phyloP scores from a whole-genome alignment of 2,113 vertebrate species.

The Hypocryptadius cinnamomeus region DNA sequence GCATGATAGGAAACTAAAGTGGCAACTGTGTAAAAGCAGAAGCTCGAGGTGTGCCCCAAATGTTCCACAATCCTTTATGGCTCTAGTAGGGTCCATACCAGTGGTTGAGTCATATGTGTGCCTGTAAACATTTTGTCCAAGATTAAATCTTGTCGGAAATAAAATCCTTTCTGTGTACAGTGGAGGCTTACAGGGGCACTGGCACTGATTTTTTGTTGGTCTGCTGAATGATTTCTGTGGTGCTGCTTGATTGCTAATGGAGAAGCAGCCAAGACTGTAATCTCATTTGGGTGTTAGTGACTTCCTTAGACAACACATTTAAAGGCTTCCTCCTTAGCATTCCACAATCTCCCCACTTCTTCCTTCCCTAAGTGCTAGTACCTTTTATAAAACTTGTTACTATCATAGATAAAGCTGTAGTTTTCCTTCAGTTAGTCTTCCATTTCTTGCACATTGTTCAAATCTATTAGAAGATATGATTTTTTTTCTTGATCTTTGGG shows the following conservation, averaged over 20 bases:
- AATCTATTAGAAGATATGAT: not conserved
- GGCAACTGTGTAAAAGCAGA: not conserved
- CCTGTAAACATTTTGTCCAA: not conserved
- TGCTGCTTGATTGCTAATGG: not conserved
- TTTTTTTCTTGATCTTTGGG: not conserved
- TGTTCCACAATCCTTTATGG: not conserved
- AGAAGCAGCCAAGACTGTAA: not conserved
- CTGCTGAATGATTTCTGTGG: not conserved
- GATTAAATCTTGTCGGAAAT: not conserved
- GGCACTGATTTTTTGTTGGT: not conserved
- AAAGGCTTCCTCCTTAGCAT: not conserved
- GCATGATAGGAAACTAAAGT: not conserved
- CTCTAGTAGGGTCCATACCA: not conserved
- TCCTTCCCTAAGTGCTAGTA: not conserved
- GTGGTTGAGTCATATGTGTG: not conserved
- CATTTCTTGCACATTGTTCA: not conserved
- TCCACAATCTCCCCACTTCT: not conserved
- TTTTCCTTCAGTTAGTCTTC: not conserved
- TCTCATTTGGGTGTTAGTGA: not conserved
- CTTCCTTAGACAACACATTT: not conserved
- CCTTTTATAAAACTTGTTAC: not conserved
- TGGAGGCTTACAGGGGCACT: not conserved
- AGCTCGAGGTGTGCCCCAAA: not conserved
- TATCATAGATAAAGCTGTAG: not conserved
- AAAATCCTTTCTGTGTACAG: not conserved